A percentile compares a stretch with the other conserved stretches of the same genome.
These are phyloP conservation scores for Amphiprion ocellaris DNA, from an alignment of 2,113 vertebrate genomes.

Conservation along the genomic window DNA sequence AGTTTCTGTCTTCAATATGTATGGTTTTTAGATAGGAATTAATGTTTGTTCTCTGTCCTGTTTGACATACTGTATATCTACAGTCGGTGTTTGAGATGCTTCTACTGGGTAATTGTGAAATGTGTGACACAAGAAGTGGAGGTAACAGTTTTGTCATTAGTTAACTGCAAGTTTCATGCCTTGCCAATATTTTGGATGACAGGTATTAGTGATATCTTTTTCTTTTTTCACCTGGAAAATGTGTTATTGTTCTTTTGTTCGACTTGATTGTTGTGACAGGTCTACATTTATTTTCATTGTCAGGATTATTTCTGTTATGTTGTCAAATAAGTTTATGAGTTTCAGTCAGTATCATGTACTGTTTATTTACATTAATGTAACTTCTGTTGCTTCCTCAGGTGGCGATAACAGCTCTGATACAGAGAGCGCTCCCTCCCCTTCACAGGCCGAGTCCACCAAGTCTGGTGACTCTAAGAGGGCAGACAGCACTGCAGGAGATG, in stretches of 20 bases:
- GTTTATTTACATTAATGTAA: constrained; percentile 12
- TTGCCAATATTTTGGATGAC: no score
- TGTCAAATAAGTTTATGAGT: not conserved
- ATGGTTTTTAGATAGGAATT: not conserved
- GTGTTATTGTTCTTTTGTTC: not conserved
- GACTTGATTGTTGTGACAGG: not conserved
- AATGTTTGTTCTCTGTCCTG: not conserved
- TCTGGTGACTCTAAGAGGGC: constrained; percentile 84
- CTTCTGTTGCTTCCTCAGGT: constrained; percentile 78
- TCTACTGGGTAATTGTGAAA: not conserved
- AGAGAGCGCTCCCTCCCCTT: constrained; percentile 97
- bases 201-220: not conserved
- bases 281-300: not conserved
- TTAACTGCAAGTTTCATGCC: no score
- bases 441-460: constrained; percentile 91
- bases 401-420: constrained; percentile 99
- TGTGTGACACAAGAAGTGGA: not conserved
- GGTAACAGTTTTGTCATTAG: not conserved
- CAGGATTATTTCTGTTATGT: not conserved
- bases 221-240: not conserved
- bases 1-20: not conserved
- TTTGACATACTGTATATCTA: not conserved
- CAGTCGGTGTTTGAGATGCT: no score
- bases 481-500: constrained; percentile 74
- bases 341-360: not conserved